Evolutionary conservation across 2,797 vertebrate genomes (phyloP).

Genomic region (Phrynocephalus forsythii): DNA sequence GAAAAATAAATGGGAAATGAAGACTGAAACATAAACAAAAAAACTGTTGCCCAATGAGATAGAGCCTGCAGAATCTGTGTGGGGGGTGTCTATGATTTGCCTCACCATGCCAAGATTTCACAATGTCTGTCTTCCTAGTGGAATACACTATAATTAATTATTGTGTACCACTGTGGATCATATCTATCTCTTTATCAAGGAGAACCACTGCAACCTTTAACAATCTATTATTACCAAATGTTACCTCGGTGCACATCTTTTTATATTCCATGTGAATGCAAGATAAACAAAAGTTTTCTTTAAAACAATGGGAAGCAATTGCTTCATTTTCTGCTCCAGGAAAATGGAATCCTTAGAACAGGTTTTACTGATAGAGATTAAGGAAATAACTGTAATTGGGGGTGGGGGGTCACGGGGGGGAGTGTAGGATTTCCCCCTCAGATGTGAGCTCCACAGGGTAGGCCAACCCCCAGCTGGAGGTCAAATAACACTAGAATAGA

Average conservation of each 20-base stretch:
- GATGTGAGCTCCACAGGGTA: conserved; percentile 20
- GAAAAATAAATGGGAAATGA: neutral
- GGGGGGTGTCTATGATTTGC: neutral
- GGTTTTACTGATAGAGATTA: conserved; percentile 38
- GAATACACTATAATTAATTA: neutral
- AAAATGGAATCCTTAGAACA: neutral
- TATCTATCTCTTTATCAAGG: conserved; percentile 32
- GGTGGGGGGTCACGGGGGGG: neutral
- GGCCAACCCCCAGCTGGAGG: neutral
- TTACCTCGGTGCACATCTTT: neutral
- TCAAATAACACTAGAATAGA: conserved; percentile 30
- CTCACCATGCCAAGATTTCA: neutral
- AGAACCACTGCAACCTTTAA: neutral
- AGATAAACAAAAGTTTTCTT: neutral
- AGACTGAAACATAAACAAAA: no score
- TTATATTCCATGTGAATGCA: neutral
- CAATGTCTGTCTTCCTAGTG: neutral
- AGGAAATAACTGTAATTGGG: conserved; percentile 18
- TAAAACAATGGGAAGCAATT: conserved; percentile 4
- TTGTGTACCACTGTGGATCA: neutral
- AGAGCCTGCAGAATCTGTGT: neutral
- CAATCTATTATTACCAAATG: neutral
- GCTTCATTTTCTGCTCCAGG: neutral
- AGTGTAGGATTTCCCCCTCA: neutral
- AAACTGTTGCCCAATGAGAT: neutral